Evolutionary conservation across 2,797 vertebrate genomes (phyloP).

Genomic region (Sciurus vulgaris): DNA sequence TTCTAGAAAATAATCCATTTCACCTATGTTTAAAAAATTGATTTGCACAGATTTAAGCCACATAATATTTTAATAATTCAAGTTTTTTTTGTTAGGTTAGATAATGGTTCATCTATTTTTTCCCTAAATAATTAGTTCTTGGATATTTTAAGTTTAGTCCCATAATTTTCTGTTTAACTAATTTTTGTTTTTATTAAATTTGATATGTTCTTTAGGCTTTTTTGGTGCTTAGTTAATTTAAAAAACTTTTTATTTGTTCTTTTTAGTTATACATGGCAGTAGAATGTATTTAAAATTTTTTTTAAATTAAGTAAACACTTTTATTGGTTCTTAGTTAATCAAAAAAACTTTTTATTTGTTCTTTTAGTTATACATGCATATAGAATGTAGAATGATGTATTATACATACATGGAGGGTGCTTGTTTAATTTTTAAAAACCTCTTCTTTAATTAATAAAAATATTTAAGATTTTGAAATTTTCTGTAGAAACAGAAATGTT

Average conservation of each 20-base stretch:
- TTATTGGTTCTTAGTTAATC: neutral
- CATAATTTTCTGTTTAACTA: constrained; percentile 25
- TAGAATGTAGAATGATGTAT: too few species aligned
- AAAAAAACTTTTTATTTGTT: too few species aligned
- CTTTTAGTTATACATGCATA: too few species aligned
- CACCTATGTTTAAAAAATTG: neutral
- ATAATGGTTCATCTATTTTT: neutral
- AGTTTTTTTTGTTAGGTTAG: neutral
- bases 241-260: too few species aligned
- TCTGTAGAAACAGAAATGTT: neutral
- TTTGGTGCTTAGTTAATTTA: neutral
- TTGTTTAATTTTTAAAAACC: neutral
- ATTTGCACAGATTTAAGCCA: neutral
- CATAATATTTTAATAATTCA: constrained; percentile 11
- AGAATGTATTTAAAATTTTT: too few species aligned
- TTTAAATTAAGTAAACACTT: neutral
- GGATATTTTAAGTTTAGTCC: constrained; percentile 1
- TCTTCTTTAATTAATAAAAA: neutral
- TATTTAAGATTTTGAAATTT: constrained; percentile 13
- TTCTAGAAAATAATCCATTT: neutral
- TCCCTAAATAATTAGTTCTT: neutral
- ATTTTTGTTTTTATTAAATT: constrained; percentile 33
- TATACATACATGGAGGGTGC: too few species aligned
- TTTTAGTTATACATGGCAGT: too few species aligned
- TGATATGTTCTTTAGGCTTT: neutral